Base-by-base conservation (phyloP, 2,888 invertebrate species). In the Steinernema hermaphroditum region DNA sequence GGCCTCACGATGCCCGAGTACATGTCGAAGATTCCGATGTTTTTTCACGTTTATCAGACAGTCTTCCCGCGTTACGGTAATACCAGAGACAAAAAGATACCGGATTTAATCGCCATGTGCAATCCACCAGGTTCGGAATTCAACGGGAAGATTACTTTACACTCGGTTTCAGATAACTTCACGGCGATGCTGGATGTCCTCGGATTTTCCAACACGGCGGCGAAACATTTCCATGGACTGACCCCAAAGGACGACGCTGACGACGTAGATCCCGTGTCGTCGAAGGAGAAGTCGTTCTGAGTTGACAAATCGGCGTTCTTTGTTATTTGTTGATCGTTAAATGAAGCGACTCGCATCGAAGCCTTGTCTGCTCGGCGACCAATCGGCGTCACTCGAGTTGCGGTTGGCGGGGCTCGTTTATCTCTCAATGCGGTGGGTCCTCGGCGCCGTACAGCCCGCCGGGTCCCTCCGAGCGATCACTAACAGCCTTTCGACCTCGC, bases 41-140 rank as follows among this genome's bases (percentile, higher is more conserved):
- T 73, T 62, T 76, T 77, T 32, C 76, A 78, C 68, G 80, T 81
- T 16, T 80, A 80, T 74, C 74, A 76, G 70, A 79, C 77, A 12
- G 75, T 41, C 12, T 77, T 72, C 29, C 78, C 77, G 6, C 62
- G 71, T n/a, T 78, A 70, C 34, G 77, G 77, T 16, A 74, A 75
- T 24, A 74, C 77, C 19, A 76, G 76, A 68, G 72, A 75, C 37
- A 72, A 76, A 71, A 75, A 76, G 34, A 73, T 70, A 14, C 71
- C 75, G 9, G 74, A 78, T 8, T 46, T 81, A 0, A 73, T 80
- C 1, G 80, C 81, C 14, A 74, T 75, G 19, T 73, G 74, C 9
- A 75, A 74, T 24, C 79, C 80, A n/a, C 78, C 79, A 32, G 69
- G 80, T 79, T 69, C 16, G 8, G 41, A 1, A 2, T 27, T 44